A percentile compares a stretch with the other conserved stretches of the same genome.
Evolutionary conservation across 2,113 vertebrate species (phyloP).

Genomic region (Pachypanchax playfairii): DNA sequence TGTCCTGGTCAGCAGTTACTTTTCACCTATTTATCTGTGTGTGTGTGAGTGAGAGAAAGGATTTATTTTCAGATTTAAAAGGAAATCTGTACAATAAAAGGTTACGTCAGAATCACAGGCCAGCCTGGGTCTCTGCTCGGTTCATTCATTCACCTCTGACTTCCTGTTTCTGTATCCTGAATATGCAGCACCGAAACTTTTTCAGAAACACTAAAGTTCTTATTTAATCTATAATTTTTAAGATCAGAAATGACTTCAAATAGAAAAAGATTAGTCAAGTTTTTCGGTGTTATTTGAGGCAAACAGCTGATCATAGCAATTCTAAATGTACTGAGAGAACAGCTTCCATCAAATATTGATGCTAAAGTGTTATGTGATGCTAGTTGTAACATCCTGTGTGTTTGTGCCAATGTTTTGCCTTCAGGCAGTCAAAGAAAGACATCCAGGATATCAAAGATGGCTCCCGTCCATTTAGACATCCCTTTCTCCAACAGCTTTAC

Average conservation of each 20-base stretch:
- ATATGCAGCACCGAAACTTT: neutral
- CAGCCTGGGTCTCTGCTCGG: conserved; percentile 61
- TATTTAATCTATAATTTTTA: conserved; percentile 8
- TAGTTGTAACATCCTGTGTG: conserved; percentile 16
- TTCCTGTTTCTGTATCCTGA: conserved; percentile 29
- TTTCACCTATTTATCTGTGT: conserved; percentile 53
- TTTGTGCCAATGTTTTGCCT: conserved; percentile 69
- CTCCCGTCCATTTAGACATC: conserved; percentile 93
- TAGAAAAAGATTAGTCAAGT: neutral
- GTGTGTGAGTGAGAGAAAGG: conserved; percentile 30
- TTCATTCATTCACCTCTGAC: conserved; percentile 61
- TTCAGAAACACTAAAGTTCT: neutral
- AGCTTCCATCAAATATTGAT: neutral
- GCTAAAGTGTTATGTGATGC: neutral
- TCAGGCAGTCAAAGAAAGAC: conserved; percentile 91
- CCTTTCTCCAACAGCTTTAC: conserved; percentile 95
- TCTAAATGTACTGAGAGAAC: too few relatives aligned
- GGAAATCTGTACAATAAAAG: conserved; percentile 75
- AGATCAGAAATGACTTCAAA: neutral
- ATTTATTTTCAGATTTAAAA: conserved; percentile 47
- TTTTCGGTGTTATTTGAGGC: neutral
- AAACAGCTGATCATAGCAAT: neutral
- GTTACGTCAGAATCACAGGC: conserved; percentile 71
- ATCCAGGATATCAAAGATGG: conserved; percentile 93
- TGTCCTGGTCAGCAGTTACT: conserved; percentile 49